Percentiles rank a stretch among this genome's conserved stretches.
These are phyloP conservation scores for Acromyrmex charruanus DNA, from an alignment of 1,140 invertebrate genomes.

Conservation along the genomic window DNA sequence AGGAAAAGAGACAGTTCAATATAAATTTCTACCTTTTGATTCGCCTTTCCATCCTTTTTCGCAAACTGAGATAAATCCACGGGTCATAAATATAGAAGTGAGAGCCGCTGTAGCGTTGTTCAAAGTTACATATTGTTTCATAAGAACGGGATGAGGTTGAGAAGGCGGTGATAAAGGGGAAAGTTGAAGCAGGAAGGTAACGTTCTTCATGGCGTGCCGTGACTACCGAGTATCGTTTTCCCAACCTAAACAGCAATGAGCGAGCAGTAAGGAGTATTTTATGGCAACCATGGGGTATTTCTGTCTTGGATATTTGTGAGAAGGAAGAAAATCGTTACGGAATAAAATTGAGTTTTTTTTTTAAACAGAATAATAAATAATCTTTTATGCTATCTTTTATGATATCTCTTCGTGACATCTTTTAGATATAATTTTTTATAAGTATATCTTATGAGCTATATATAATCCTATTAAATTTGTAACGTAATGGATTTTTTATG, in stretches of 20 bases:
- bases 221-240: conserved; percentile 56
- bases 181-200: conserved; percentile 22
- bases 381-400: neutral
- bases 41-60: conserved; percentile 41
- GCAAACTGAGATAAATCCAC: conserved; percentile 60
- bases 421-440: neutral
- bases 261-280: conserved; percentile 68
- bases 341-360: conserved; percentile 2
- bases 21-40: conserved; percentile 75
- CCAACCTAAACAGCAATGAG: conserved; percentile 69
- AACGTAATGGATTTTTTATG: neutral
- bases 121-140: conserved; percentile 69
- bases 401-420: neutral
- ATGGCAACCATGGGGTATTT: conserved; percentile 49
- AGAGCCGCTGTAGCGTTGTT: conserved; percentile 36
- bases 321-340: neutral
- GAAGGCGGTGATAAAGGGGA: conserved; percentile 25
- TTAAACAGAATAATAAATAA: neutral
- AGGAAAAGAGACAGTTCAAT: conserved; percentile 35
- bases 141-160: conserved; percentile 14
- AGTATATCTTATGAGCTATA: neutral
- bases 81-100: conserved; percentile 67
- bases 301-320: conserved; percentile 9
- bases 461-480: conserved; percentile 8
- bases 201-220: conserved; percentile 32